Evolutionary conservation across 2,797 vertebrate species (phyloP).

Genomic region (Melanotaenia pygmaea): DNA sequence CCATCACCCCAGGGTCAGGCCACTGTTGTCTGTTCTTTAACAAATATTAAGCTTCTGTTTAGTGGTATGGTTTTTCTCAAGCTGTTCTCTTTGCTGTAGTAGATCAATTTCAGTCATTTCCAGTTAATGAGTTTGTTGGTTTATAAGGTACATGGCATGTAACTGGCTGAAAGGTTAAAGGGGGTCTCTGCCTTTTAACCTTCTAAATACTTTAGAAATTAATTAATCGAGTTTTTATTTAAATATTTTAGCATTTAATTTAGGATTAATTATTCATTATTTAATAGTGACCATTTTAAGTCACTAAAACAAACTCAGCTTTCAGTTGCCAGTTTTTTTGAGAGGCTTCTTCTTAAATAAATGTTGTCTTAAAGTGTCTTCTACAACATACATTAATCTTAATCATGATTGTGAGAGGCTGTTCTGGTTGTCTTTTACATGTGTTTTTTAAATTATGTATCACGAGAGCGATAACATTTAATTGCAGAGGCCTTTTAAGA

Average conservation of each 20-base stretch:
- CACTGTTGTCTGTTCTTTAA: slow-evolving; percentile 31
- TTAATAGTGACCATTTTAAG: not conserved
- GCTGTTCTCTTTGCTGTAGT: slow-evolving; percentile 38
- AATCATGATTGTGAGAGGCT: not conserved
- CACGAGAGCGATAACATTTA: slow-evolving; percentile 13
- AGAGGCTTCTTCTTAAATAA: not conserved
- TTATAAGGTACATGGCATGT: not conserved
- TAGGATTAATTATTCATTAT: not conserved
- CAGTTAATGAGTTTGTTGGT: not conserved
- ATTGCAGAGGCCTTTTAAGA: slow-evolving; percentile 30
- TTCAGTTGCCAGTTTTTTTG: not conserved
- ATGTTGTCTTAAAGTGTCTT: not conserved
- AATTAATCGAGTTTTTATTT: not conserved
- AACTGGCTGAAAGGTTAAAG: not conserved
- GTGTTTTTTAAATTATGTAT: slow-evolving; percentile 14
- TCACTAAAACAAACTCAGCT: no score
- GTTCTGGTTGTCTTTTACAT: not conserved
- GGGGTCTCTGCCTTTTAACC: no score
- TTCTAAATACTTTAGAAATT: not conserved
- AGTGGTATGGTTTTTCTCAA: slow-evolving; percentile 24
- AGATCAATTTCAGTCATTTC: slow-evolving; percentile 37
- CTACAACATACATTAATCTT: not conserved
- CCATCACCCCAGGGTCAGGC: slow-evolving; percentile 9
- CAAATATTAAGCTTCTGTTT: slow-evolving; percentile 35
- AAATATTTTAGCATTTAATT: not conserved